Evolutionary conservation across 1,140 invertebrate genomes (phyloP).

Genomic region (Pinna nobilis): DNA sequence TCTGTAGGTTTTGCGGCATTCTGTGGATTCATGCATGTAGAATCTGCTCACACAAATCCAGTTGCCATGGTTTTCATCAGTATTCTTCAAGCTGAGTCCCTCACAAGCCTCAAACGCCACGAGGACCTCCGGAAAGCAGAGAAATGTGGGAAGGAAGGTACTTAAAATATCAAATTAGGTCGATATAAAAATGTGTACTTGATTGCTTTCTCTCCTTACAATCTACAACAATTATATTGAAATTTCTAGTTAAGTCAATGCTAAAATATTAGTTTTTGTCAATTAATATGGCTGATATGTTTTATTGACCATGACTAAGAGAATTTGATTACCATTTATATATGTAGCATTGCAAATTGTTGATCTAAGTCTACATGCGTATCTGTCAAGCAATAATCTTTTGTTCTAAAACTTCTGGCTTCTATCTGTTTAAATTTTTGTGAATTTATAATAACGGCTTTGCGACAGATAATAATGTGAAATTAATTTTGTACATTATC

Average conservation of each 20-base stretch:
- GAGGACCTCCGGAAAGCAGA: background rate
- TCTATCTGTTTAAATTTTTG: too few species aligned
- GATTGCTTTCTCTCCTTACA: background rate
- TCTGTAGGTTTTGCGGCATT: conserved; percentile 29
- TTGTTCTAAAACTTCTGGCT: too few species aligned
- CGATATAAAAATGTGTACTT: background rate
- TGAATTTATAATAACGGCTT: too few species aligned
- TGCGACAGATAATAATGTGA: too few species aligned
- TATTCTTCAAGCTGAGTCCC: conserved; percentile 22
- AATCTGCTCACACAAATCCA: conserved; percentile 28
- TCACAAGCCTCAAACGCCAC: background rate
- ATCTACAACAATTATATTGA: background rate
- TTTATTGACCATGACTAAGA: too few species aligned
- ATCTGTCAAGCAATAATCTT: too few species aligned
- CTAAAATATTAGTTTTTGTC: background rate
- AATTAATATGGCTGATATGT: background rate
- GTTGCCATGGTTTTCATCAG: conserved; percentile 30
- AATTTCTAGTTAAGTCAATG: background rate
- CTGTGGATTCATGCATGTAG: conserved; percentile 38
- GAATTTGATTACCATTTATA: too few species aligned
- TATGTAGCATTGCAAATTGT: too few species aligned
- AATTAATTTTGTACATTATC: too few species aligned
- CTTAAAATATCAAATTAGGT: background rate
- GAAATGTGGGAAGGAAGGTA: background rate
- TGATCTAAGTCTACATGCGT: too few species aligned